Evolutionary conservation across 2,113 vertebrate genomes (phyloP).

Genomic region (Heloderma charlesbogerti): DNA sequence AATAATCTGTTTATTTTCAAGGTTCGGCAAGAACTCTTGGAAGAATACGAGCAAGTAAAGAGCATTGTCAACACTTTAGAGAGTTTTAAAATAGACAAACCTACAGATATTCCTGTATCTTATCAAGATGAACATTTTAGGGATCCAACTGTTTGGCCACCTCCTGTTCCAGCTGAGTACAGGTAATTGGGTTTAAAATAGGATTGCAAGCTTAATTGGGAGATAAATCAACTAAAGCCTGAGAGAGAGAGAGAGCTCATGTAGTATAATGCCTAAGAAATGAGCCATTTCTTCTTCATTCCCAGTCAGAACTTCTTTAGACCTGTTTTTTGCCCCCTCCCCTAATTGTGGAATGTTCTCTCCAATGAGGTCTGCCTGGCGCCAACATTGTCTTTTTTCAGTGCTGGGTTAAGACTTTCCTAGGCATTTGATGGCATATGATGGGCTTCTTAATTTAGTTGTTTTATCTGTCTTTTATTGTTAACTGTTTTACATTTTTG

Average conservation of each 20-base stretch:
- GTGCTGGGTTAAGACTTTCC: no score
- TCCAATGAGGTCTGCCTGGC: no score
- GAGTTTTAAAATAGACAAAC: conserved; percentile 92
- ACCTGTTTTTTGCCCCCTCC: not conserved
- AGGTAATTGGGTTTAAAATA: conserved; percentile 77
- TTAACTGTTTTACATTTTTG: no score
- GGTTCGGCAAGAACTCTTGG: conserved; percentile 91
- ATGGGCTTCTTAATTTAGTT: no score
- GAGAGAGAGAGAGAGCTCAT: not conserved
- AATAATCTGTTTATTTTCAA: conserved; percentile 68
- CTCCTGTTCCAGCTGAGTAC: conserved; percentile 95
- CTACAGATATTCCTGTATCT: conserved; percentile 84
- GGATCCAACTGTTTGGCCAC: conserved; percentile 93
- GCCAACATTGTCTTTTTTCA: no score
- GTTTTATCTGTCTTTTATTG: no score
- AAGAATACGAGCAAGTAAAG: conserved; percentile 96
- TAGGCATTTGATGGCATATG: no score
- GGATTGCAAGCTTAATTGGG: not conserved
- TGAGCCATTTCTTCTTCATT: not conserved
- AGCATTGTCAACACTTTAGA: conserved; percentile 91
- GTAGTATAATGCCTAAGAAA: not conserved
- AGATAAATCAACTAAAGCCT: not conserved
- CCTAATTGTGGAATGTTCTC: no score
- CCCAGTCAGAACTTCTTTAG: not conserved
- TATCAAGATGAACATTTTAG: conserved; percentile 83